Conservation (phyloP, 2,888 invertebrate genomes). For the Cosmorhoe ocellata region DNA sequence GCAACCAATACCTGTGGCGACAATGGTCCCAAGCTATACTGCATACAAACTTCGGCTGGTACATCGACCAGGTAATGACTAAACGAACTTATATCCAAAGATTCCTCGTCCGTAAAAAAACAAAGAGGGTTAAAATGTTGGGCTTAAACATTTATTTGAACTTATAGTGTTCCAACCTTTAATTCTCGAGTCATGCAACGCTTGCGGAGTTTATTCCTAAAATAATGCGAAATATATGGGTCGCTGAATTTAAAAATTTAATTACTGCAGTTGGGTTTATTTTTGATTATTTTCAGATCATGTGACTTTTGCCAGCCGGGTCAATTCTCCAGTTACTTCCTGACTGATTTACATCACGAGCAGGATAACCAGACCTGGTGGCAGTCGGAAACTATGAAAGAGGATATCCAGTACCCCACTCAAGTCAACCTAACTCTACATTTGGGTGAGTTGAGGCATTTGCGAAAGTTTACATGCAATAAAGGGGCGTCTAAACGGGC, state of each 20-base stretch:
- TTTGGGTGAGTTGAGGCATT: slow-evolving; percentile 83
- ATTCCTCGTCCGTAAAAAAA: too few relatives aligned
- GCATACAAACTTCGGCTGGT: slow-evolving; percentile 92
- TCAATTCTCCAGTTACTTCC: slow-evolving; percentile 81
- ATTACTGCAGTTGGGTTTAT: too few relatives aligned
- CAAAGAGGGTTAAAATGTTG: too few relatives aligned
- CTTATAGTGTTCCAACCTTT: too few relatives aligned
- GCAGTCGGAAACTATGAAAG: slow-evolving; percentile 99
- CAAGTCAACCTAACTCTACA: slow-evolving; percentile 96
- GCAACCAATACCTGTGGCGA: slow-evolving; percentile 98
- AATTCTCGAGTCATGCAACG: too few relatives aligned
- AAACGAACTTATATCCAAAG: too few relatives aligned
- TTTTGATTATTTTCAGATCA: slow-evolving; percentile 78
- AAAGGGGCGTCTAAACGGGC: too few relatives aligned
- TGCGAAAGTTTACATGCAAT: too few relatives aligned
- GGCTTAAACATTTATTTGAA: too few relatives aligned
- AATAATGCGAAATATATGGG: too few relatives aligned
- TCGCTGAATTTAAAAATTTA: too few relatives aligned
- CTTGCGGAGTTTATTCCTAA: too few relatives aligned
- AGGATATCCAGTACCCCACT: slow-evolving; percentile 94
- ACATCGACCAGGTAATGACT: slow-evolving; percentile 73
- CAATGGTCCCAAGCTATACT: slow-evolving; percentile 89
- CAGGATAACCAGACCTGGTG: slow-evolving; percentile 96
- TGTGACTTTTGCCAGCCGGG: slow-evolving; percentile 89
- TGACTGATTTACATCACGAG: slow-evolving; percentile 97